phyloP scores from a whole-genome alignment of 2,888 invertebrate species.

The Acanthosepion esculentum region DNA sequence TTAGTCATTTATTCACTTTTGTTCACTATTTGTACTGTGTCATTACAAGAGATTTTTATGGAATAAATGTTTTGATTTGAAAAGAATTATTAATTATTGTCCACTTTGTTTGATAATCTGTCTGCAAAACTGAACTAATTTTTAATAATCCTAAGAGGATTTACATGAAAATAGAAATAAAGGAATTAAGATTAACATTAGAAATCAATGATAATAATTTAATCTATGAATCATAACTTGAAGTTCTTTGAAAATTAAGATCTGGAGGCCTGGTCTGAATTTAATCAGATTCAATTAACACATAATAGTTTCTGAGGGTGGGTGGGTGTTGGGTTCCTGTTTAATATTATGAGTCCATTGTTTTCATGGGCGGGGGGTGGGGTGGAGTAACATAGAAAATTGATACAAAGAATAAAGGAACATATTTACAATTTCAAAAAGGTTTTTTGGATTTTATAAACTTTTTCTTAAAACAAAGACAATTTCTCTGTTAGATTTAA shows the following conservation, averaged over 20 bases:
- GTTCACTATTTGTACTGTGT: neutral
- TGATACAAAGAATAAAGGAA: too few species aligned
- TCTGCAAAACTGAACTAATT: neutral
- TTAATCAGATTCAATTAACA: neutral
- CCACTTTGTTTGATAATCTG: neutral
- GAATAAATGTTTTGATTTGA: neutral
- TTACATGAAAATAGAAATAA: neutral
- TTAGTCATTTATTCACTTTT: neutral
- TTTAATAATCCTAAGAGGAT: conserved; percentile 1
- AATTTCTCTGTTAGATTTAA: too few species aligned
- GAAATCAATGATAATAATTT: neutral
- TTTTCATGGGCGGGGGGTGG: too few species aligned
- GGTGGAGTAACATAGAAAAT: too few species aligned
- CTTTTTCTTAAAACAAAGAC: too few species aligned
- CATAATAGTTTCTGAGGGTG: neutral
- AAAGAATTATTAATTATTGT: neutral
- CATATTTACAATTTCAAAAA: too few species aligned
- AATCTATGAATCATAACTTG: conserved; percentile 18
- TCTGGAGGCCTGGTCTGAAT: neutral
- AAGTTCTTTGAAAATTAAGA: neutral
- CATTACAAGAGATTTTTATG: neutral
- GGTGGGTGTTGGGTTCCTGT: too few species aligned
- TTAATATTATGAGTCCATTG: too few species aligned
- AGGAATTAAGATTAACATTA: neutral
- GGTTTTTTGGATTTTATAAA: too few species aligned